Base-by-base conservation (phyloP, 2,797 vertebrate genomes). In the Diceros bicornis region DNA sequence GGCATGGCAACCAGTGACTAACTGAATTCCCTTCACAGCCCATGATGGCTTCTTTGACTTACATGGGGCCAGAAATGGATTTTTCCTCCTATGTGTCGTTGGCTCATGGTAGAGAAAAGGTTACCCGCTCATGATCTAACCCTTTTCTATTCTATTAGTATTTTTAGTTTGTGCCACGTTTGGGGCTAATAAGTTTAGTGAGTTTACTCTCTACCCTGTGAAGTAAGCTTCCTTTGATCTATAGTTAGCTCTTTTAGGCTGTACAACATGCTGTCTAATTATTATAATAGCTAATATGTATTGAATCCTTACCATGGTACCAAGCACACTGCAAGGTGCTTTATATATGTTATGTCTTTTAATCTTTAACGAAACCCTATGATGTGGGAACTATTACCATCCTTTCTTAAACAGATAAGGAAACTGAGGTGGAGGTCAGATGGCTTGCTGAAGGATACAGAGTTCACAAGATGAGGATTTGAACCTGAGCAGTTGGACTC, bases 1-100 rank as follows among this genome's bases (percentile, higher is more conserved):
- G 98, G 96, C 98, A 98, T 98, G 96, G 97, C 97, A 98, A 98
- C 97, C 79, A 0, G 82, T 79, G 84, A 97, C 97, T 97, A 81
- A 95, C 21, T 84, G 86, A 96, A 87, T 89, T 93, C 68, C 92
- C 89, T 86, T 84, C 87, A 14, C 69, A 89, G 91, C 55, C 93
- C 14, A 18, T 44, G 77, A 64, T 72, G 72, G 94, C 61, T 92
- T 90, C 94, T 85, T 79, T 93, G 83, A 97, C 93, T 98, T 95
- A 69, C 68, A 25, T 44, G 4, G 72, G 52, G n/a, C 94, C 95
- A 95, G 94, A 97, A 95, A 97, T 90, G 94, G 95, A 97, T 52
- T 78, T 77, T 90, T 92, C 47, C 55, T 27, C 27, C 84, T 27
- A 1, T 78, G 77, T 96, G 47, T 89, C 89, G 78, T 59, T 78